phyloP scores from a whole-genome alignment of 2,113 vertebrate species.

The human region GRCh38 chr6:153508501-153509000 shows the following conservation, averaged over 20 bases:
- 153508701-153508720: background rate
- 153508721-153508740: background rate
- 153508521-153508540: background rate
- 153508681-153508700: background rate
- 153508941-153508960: background rate
- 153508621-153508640: too few relatives aligned
- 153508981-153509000: background rate
- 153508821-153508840: background rate
- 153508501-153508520: background rate
- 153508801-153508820: background rate
- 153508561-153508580: background rate
- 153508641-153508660: too few relatives aligned
- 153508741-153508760: background rate
- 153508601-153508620: background rate
- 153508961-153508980: background rate
- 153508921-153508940: background rate
- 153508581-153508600: background rate
- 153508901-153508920: background rate
- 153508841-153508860: background rate
- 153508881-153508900: background rate
- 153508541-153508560: background rate
- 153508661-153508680: too few relatives aligned
- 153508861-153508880: background rate
- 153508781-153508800: background rate
- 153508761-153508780: background rate